Percentiles rank a stretch among this genome's conserved stretches.
Conservation (phyloP, 2,113 vertebrate species). For the Mohoua ochrocephala region DNA sequence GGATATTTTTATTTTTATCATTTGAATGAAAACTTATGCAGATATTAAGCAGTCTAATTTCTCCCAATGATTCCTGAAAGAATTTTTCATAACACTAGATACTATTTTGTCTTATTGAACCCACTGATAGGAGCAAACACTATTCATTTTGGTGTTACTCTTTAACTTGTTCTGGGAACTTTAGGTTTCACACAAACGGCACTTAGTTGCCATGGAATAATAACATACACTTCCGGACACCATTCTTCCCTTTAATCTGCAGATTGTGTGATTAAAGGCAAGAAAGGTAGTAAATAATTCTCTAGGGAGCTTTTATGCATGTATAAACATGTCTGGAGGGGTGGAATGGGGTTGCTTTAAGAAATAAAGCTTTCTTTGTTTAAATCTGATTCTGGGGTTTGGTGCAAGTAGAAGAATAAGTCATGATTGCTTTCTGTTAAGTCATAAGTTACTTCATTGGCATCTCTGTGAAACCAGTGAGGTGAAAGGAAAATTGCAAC, state of each 20-base stretch:
- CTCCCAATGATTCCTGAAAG: background rate
- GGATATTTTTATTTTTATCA: background rate
- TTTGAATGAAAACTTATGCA: background rate
- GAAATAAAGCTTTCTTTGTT: slow-evolving; percentile 20
- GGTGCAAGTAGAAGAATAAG: background rate
- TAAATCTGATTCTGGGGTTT: background rate
- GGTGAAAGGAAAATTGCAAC: background rate
- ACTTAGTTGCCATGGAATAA: background rate
- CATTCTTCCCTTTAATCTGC: background rate
- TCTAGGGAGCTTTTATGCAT: background rate
- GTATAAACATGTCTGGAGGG: background rate
- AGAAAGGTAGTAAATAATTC: slow-evolving; percentile 25
- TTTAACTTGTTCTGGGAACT: background rate
- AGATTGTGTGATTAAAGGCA: background rate
- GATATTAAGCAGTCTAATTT: background rate
- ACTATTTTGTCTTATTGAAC: background rate
- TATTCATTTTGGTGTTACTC: background rate
- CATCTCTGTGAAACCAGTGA: background rate
- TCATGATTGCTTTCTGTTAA: background rate
- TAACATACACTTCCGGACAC: background rate
- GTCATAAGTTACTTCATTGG: background rate
- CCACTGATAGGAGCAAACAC: background rate
- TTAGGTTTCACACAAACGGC: background rate
- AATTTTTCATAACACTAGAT: background rate
- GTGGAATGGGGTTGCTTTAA: background rate